Base-by-base conservation (phyloP, 1,140 invertebrate genomes). In the Drosophila setifemur region DNA sequence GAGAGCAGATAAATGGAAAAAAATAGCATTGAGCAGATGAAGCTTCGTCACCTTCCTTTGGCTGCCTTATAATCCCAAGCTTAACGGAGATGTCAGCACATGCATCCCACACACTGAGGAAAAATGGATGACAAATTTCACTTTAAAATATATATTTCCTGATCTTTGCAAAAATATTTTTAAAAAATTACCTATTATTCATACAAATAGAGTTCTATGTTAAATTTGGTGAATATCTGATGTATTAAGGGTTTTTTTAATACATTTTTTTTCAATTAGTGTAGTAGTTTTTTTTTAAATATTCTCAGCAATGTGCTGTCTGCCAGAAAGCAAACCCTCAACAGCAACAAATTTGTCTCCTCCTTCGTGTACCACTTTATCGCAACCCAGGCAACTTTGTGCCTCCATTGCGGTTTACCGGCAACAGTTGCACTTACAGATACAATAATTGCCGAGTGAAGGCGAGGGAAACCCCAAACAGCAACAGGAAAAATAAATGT, bases 381-480 rank as follows among this genome's bases (percentile, higher is more conserved):
- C 8, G 39, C 29, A 50, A 28, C 33, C 18, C 21, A 29, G 42
- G 66, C 67, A 69, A 70, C 49, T 67, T 75, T 70, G 69, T 49
- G 44, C 48, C 54, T 55, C 61, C 61, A 66, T 70, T 85, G 79
- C 50, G 64, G 78, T 85, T 54, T 49, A 16, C 72, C 76, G 73
- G 73, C 68, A 76, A 68, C 44, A 40, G 52, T 50, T 33, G 26
- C 49, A 74, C 45, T 21, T 39, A 31, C 29, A 35, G 31, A 31
- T 54, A 33, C 68, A 72, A 71, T 66, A 64, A 63, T 64, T 9
- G 42, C 23, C 33, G 33, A 26, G 42, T 23, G 21, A 9, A 23
- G n/a, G n/a, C 5, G 33, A 8, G 33, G 40, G 40, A n/a, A 25
- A 52, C 23, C 49, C 52, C 40, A 68, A 19, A 37, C 43, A 40